phyloP scores from a whole-genome alignment of 2,888 invertebrate species.

The Phengaris arion region DNA sequence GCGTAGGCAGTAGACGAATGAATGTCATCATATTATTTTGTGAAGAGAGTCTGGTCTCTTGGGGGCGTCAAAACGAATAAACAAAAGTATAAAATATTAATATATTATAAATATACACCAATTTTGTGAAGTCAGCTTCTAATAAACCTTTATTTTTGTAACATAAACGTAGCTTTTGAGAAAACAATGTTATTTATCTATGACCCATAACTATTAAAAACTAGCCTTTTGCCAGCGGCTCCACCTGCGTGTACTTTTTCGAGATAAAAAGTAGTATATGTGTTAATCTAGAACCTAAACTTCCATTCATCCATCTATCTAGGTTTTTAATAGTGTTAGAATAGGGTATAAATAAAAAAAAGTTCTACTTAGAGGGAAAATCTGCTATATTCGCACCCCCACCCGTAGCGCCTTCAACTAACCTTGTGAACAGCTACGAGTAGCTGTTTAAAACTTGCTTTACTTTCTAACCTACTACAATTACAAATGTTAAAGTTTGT shows the following conservation, averaged over 20 bases:
- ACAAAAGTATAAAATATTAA: not conserved
- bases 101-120: too few relatives aligned
- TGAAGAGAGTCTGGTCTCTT: not conserved
- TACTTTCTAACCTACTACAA: not conserved
- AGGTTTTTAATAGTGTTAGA: too few relatives aligned
- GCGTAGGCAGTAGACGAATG: not conserved
- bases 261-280: too few relatives aligned
- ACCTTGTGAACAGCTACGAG: not conserved
- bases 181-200: too few relatives aligned
- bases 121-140: too few relatives aligned
- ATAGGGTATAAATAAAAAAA: not conserved
- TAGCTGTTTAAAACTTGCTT: not conserved
- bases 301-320: too few relatives aligned
- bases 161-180: too few relatives aligned
- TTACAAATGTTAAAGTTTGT: not conserved
- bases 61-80: not conserved
- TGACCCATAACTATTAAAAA: too few relatives aligned
- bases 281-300: too few relatives aligned
- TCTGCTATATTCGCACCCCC: not conserved
- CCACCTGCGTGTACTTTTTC: too few relatives aligned
- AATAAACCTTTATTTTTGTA: too few relatives aligned
- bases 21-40: constrained; percentile 4
- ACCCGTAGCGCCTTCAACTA: not conserved
- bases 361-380: not conserved
- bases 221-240: too few relatives aligned